Evolutionary conservation across 2,888 invertebrate species (phyloP), one percentile per base, ranked within the genome.

Genomic region (Danaus chrysippus): DNA sequence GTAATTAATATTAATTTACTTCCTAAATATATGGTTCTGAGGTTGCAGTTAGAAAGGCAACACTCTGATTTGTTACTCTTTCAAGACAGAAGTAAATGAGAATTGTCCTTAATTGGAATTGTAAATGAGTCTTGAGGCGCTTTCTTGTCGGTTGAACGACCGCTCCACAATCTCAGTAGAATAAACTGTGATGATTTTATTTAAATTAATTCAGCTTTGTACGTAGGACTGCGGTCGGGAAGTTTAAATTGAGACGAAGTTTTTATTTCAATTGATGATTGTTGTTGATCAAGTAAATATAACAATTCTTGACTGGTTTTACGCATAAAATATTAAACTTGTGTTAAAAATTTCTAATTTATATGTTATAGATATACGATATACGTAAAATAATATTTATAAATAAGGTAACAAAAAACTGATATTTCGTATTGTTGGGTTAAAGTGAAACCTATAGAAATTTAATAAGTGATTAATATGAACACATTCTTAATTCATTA

Each of bases 101-200:
- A 84, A 87, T 85, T 82, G 84, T 82, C 83, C 84, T 83, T 87
- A 88, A 88, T 89, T 89, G 86, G 86, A 89, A 88, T 89, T 87
- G 87, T 87, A 89, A 88, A 89, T 88, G 87, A 88, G 87, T 83
- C 83, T 82, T 83, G 84, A 80, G 86, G 84, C 84, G 81, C 82
- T 86, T 84, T 86, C 87, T 86, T 86, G 86, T 81, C 82, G 82
- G 84, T 83, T 83, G 83, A 83, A 84, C 81, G 85, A 80, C 79
- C 83, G 79, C 76, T 76, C 78, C 76, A 77, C 81, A 83, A 82
- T 84, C 84, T 83, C 84, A 79, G 81, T 84, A 81, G 82, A 87
- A 85, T 86, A 89, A 87, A 87, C 86, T 87, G 86, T 82, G 86
- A 87, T 85, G 87, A 86, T 88, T 89, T 85, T 81, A 86, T 89